Conservation (phyloP, 2,888 invertebrate species). For the Chloroclysta siterata region DNA sequence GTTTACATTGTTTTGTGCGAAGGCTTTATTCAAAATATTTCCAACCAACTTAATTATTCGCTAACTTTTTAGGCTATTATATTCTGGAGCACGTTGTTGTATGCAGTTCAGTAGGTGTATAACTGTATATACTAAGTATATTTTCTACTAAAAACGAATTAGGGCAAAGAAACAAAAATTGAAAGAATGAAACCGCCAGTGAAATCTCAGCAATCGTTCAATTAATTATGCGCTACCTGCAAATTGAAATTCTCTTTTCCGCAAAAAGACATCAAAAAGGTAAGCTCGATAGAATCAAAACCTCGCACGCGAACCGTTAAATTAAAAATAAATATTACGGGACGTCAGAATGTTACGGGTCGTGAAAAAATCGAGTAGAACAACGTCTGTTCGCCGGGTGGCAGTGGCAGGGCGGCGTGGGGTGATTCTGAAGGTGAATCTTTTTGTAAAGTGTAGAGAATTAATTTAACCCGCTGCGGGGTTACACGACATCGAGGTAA, state of each 20-base stretch:
- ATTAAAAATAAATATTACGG: conserved; percentile 85
- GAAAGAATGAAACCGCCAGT: background rate
- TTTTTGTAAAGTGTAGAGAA: conserved; percentile 85
- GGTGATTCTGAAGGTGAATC: conserved; percentile 73
- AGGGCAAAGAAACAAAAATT: background rate
- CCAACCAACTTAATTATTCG: too few relatives aligned
- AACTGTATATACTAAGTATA: too few relatives aligned
- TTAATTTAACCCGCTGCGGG: conserved; percentile 86
- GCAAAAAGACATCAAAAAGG: conserved; percentile 75
- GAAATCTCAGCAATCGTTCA: conserved; percentile 6
- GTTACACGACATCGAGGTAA: conserved; percentile 76
- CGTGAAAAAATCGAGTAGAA: conserved; percentile 61
- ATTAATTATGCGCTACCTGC: conserved; percentile 55
- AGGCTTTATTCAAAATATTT: too few relatives aligned
- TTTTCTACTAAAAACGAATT: too few relatives aligned
- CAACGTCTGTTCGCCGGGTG: conserved; percentile 66
- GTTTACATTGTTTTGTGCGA: too few relatives aligned
- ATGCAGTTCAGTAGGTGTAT: too few relatives aligned
- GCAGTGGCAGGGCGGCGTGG: conserved; percentile 62
- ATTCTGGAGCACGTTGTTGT: too few relatives aligned
- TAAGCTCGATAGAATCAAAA: conserved; percentile 74
- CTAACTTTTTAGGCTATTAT: too few relatives aligned
- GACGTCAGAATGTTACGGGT: conserved; percentile 82
- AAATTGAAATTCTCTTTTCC: conserved; percentile 61
- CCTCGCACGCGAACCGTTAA: conserved; percentile 78